Percentiles rank a stretch among this genome's conserved stretches.
These are phyloP conservation scores for Aviceda subcristata DNA, from an alignment of 2,113 vertebrate species.

Conservation along the genomic window DNA sequence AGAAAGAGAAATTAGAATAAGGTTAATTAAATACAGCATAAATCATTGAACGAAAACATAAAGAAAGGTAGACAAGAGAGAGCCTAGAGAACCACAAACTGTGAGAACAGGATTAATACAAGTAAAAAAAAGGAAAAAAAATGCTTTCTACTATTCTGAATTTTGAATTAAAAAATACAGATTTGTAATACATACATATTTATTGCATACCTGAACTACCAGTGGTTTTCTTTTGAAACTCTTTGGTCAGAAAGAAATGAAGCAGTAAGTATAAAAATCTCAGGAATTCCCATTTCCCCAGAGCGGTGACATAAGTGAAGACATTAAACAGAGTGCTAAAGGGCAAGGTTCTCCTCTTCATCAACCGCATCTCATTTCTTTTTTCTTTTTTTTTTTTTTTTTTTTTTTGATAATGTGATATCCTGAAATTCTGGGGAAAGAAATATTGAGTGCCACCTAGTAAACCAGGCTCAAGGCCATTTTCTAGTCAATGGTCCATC, in stretches of 20 bases:
- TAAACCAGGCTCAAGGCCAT: not conserved
- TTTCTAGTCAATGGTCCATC: too few relatives aligned
- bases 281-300: not conserved
- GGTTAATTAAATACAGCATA: conserved; percentile 26
- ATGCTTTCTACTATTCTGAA: not conserved
- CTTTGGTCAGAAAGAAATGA: not conserved
- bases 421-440: not conserved
- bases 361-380: not conserved
- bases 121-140: not conserved
- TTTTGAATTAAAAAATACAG: not conserved
- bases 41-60: not conserved
- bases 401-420: not conserved
- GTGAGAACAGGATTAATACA: not conserved
- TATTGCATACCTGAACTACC: not conserved
- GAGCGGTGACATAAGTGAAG: not conserved
- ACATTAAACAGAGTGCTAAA: not conserved
- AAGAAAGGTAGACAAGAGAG: not conserved
- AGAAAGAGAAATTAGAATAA: not conserved
- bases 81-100: not conserved
- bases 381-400: too few relatives aligned
- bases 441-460: too few relatives aligned
- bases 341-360: not conserved
- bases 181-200: not conserved
- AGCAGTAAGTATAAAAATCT: not conserved
- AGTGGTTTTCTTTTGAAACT: not conserved